Evolutionary conservation across 2,113 vertebrate genomes (phyloP), one percentile per base, ranked within the genome.

Genomic region (Catharus minimus): DNA sequence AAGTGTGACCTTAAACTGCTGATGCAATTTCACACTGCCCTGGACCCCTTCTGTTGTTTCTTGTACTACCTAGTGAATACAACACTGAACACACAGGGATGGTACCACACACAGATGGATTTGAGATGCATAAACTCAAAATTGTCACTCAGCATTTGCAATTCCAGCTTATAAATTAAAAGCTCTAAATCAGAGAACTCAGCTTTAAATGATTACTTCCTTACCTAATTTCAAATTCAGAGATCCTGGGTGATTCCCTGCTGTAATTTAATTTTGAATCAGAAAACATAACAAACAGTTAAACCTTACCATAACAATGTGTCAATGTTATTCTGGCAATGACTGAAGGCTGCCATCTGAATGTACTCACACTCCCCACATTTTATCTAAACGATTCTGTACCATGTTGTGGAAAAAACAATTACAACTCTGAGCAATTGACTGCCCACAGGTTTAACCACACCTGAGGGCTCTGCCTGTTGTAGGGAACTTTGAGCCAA

Each of bases 61-160:
- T 57, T 26, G 41, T 18, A 24, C 17, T 8, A 64, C 20, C 33
- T 12, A 13, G 15, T 6, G 38, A 87, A 55, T 10, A 13, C 43
- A 57, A 7, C 27, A 41, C 33, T 28, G 27, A 3, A n/a, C 20
- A 15, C 53, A 66, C 26, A 39, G 2, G 3, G 20, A 10, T 11
- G 30, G 33, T 6, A 15, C 24, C 7, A 1, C 1, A 14, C 2
- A 7, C 24, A 36, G 21, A 18, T 7, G 5, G 49, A 32, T 28
- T 32, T 60, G 32, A 75, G 19, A 11, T 22, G 6, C 19, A 32
- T 8, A 20, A 72, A 76, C 39, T 53, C 41, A 19, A 32, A 62
- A 50, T 11, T 28, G 15, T 15, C 41, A 55, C 57, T 58, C 36
- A 44, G 36, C 39, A 67, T 38, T 58, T 75, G 24, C 12, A 8